Evolutionary conservation across 2,797 vertebrate genomes (phyloP).

Genomic region (Lycodopsis pacificus): DNA sequence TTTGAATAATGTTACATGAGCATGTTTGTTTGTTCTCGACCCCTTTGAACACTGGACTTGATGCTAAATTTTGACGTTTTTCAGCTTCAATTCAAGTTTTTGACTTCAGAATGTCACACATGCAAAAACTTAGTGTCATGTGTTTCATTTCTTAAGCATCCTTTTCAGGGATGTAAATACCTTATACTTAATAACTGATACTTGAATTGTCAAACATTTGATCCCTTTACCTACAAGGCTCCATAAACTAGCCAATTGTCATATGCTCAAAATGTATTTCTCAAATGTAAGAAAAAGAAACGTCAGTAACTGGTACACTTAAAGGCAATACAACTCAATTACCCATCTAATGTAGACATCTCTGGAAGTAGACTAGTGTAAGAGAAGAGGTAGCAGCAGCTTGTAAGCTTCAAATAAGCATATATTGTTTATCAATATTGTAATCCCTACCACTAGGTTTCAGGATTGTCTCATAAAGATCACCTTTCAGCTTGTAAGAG

Average conservation of each 20-base stretch:
- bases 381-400: not conserved
- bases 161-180: no score
- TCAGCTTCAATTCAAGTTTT: not conserved
- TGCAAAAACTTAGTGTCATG: no score
- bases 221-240: no score
- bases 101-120: not conserved
- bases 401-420: not conserved
- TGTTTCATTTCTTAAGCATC: no score
- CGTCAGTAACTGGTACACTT: not conserved
- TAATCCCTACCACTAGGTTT: constrained; percentile 44
- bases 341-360: not conserved
- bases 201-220: no score
- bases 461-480: constrained; percentile 28
- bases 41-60: no score
- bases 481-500: not conserved
- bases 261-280: not conserved
- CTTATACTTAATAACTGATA: no score
- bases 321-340: not conserved
- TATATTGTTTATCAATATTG: not conserved
- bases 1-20: no score
- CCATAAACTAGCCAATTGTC: not conserved
- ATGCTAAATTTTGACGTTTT: not conserved
- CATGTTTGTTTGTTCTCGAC: no score
- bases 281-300: not conserved
- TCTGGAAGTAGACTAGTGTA: not conserved